A percentile compares a stretch with the other conserved stretches of the same genome.
These are phyloP conservation scores for Agriopis aurantiaria DNA, from an alignment of 2,888 invertebrate species.

Conservation along the genomic window DNA sequence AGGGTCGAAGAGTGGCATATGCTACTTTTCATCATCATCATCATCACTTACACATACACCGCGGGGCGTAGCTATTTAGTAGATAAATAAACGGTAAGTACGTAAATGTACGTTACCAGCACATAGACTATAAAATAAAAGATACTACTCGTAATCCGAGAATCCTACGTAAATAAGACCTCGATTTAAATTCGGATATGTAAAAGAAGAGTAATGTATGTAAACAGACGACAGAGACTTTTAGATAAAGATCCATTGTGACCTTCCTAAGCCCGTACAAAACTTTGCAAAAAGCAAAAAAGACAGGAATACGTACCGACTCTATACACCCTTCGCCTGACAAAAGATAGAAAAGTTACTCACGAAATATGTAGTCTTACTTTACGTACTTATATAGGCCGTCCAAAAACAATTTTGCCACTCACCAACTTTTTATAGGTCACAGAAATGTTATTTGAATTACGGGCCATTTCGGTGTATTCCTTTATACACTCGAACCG, in stretches of 20 bases:
- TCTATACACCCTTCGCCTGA: slow-evolving; percentile 53
- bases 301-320: slow-evolving; percentile 43
- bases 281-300: slow-evolving; percentile 57
- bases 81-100: no score
- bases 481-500: slow-evolving; percentile 77
- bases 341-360: slow-evolving; percentile 61
- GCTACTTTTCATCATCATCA: no score
- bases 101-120: neutral
- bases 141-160: slow-evolving; percentile 32
- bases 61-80: no score
- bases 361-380: slow-evolving; percentile 49
- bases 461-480: slow-evolving; percentile 76
- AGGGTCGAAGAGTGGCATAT: no score
- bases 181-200: slow-evolving; percentile 48
- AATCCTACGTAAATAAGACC: slow-evolving; percentile 47
- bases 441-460: slow-evolving; percentile 80
- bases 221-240: slow-evolving; percentile 50
- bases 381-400: slow-evolving; percentile 44
- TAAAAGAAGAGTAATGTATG: slow-evolving; percentile 49
- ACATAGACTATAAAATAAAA: slow-evolving; percentile 1
- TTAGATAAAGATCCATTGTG: slow-evolving; percentile 60
- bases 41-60: no score
- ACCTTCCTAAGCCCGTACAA: slow-evolving; percentile 55
- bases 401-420: slow-evolving; percentile 67
- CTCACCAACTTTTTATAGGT: slow-evolving; percentile 73